Evolutionary conservation across 2,113 vertebrate genomes (phyloP).

Genomic region (Rhea pennata): DNA sequence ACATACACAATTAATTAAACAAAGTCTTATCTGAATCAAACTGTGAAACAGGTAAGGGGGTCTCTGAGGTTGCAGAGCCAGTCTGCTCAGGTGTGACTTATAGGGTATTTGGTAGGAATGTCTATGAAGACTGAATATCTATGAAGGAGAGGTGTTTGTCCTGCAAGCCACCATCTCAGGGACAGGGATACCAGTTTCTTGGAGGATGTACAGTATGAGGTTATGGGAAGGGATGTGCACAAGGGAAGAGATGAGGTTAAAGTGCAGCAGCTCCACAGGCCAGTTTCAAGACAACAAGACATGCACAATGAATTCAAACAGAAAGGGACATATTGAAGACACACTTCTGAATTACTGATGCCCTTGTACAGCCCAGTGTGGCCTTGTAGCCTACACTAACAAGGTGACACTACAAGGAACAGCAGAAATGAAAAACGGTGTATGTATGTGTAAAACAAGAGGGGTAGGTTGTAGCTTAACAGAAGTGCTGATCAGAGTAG

Average conservation of each 20-base stretch:
- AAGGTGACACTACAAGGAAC: background rate
- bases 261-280: background rate
- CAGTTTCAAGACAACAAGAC: background rate
- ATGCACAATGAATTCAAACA: accelerated
- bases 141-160: background rate
- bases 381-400: background rate
- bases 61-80: background rate
- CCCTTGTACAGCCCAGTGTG: background rate
- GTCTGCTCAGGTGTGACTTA: background rate
- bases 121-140: background rate
- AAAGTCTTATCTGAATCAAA: background rate
- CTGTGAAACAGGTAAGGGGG: background rate
- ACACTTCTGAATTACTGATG: background rate
- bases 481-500: no score
- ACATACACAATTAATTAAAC: background rate
- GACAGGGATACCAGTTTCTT: background rate
- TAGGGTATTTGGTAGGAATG: no score
- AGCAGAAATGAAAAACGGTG: background rate
- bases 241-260: background rate
- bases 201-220: no score
- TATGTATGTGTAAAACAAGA: no score
- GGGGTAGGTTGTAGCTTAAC: no score
- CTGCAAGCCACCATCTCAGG: background rate
- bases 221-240: background rate
- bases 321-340: background rate